Conservation (phyloP, 2,888 invertebrate genomes). For the Amblyjoppa proteus region DNA sequence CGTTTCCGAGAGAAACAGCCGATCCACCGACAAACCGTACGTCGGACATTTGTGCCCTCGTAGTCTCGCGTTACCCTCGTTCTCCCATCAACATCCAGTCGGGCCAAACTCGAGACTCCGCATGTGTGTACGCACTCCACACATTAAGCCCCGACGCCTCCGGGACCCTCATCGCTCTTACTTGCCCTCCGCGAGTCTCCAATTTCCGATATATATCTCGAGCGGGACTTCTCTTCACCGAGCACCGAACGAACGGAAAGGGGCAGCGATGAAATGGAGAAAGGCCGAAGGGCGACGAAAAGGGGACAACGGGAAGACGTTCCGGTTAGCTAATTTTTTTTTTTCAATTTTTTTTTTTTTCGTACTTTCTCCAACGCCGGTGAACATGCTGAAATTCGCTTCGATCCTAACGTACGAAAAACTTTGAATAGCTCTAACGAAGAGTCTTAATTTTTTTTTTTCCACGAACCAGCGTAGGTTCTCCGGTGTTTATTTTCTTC, state of each 20-base stretch:
- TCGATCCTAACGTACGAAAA: not conserved
- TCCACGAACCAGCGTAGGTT: not conserved
- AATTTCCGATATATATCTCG: constrained; percentile 44
- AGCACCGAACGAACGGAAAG: constrained; percentile 10
- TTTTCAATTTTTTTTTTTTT: not conserved
- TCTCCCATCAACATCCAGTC: constrained; percentile 29
- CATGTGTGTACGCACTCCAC: constrained; percentile 20
- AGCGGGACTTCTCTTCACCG: constrained; percentile 11
- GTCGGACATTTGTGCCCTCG: constrained; percentile 36
- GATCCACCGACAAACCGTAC: constrained; percentile 65
- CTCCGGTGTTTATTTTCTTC: not conserved
- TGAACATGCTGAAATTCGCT: not conserved
- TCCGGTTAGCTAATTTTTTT: not conserved
- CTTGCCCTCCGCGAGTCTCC: constrained; percentile 33
- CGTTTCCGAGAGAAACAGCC: constrained; percentile 64
- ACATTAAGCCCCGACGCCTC: constrained; percentile 19
- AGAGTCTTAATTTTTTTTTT: not conserved
- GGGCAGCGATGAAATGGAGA: constrained; percentile 15
- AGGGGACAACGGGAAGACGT: not conserved
- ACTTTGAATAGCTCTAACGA: not conserved
- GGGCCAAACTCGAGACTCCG: constrained; percentile 15
- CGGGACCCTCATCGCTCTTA: constrained; percentile 26
- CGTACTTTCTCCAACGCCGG: not conserved
- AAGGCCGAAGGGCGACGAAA: not conserved
- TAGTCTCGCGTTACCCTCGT: constrained; percentile 67